Evolutionary conservation across 2,888 invertebrate species (phyloP).

Genomic region (Odontothrips loti): DNA sequence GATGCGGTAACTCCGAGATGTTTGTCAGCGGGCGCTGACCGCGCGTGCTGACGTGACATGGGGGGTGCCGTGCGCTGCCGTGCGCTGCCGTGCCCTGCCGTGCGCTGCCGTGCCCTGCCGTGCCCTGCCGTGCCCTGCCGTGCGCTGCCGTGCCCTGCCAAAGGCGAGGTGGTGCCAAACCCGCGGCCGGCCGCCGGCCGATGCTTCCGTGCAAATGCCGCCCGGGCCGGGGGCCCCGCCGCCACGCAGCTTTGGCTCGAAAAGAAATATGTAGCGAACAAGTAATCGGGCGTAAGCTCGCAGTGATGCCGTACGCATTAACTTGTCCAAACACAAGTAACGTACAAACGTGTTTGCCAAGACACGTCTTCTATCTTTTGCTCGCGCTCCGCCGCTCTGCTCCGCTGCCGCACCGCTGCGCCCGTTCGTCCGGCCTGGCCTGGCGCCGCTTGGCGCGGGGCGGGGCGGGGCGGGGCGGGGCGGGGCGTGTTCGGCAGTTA

Average conservation of each 20-base stretch:
- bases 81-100: too few relatives aligned
- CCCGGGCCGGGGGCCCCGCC: neutral
- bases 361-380: neutral
- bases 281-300: conserved; percentile 8
- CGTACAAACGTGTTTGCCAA: conserved; percentile 11
- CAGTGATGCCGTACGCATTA: neutral
- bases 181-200: too few relatives aligned
- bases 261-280: conserved; percentile 23
- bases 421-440: neutral
- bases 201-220: too few relatives aligned
- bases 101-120: neutral
- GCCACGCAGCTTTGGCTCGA: neutral
- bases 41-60: too few relatives aligned
- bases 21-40: too few relatives aligned
- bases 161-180: neutral
- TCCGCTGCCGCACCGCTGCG: neutral
- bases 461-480: neutral
- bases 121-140: neutral
- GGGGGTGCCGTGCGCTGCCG: too few relatives aligned
- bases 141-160: neutral
- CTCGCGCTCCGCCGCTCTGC: neutral
- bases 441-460: neutral
- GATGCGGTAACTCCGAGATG: too few relatives aligned
- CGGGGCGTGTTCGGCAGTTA: neutral
- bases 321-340: conserved; percentile 2